phyloP scores from a whole-genome alignment of 2,113 vertebrate species.

The Calcarius ornatus region DNA sequence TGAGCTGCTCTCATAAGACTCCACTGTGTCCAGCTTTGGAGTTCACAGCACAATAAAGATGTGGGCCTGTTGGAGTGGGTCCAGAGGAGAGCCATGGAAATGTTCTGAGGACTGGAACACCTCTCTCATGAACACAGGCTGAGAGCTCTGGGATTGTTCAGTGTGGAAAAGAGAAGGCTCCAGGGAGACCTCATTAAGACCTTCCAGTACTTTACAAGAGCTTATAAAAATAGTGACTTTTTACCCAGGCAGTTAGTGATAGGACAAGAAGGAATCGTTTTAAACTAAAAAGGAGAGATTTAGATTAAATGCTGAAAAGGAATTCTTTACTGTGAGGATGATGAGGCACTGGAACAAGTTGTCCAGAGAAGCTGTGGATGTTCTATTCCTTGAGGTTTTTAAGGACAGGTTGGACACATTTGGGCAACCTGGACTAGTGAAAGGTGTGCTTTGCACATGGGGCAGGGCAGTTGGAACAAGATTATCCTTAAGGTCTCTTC shows the following conservation, averaged over 20 bases:
- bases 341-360: background rate
- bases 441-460: background rate
- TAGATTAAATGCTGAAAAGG: background rate
- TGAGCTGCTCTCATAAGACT: no score
- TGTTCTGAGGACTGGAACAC: background rate
- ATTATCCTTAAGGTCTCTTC: background rate
- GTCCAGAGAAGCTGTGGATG: background rate
- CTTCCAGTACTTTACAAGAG: background rate
- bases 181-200: no score
- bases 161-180: background rate
- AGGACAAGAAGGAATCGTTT: accelerated
- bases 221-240: background rate
- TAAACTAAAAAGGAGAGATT: background rate
- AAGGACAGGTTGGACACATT: background rate
- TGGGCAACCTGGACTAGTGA: background rate
- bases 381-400: accelerated
- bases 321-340: background rate
- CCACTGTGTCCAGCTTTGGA: background rate
- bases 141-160: background rate
- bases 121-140: background rate
- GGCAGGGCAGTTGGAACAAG: background rate
- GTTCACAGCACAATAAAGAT: background rate
- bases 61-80: background rate
- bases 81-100: background rate
- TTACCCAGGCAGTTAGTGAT: accelerated